phyloP scores from a whole-genome alignment of 2,797 vertebrate species.

The Carapus acus region DNA sequence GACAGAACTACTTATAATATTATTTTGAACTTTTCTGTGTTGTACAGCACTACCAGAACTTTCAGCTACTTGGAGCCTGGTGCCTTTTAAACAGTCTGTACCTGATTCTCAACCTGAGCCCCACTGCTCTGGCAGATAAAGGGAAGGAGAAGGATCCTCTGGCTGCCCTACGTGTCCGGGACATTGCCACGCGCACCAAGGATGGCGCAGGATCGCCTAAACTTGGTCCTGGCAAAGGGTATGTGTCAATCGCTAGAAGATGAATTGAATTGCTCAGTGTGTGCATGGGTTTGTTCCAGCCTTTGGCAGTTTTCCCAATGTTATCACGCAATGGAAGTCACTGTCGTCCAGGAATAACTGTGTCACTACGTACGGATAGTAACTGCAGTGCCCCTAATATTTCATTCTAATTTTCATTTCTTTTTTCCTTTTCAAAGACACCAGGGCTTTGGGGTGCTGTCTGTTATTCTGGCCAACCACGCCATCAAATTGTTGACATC shows the following conservation, averaged over 20 bases:
- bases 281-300: too few relatives aligned
- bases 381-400: too few relatives aligned
- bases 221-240: conserved; percentile 96
- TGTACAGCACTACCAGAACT: conserved; percentile 96
- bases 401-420: not conserved
- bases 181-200: conserved; percentile 90
- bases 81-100: conserved; percentile 97
- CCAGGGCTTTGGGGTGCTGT: conserved; percentile 94
- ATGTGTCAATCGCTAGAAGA: conserved; percentile 11
- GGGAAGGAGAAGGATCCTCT: conserved; percentile 98
- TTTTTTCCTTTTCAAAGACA: conserved; percentile 70
- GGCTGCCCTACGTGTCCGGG: conserved; percentile 91
- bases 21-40: conserved; percentile 9
- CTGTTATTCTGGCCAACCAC: conserved; percentile 93
- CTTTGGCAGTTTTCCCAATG: too few relatives aligned
- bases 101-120: conserved; percentile 95
- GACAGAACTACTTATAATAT: not conserved
- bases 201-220: conserved; percentile 98
- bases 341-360: too few relatives aligned
- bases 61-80: conserved; percentile 97
- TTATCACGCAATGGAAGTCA: too few relatives aligned
- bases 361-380: too few relatives aligned
- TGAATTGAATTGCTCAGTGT: not conserved
- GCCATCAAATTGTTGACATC: conserved; percentile 92
- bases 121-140: conserved; percentile 94